Evolutionary conservation across 2,797 vertebrate genomes (phyloP).

Genomic region (Heterohyrax brucei): DNA sequence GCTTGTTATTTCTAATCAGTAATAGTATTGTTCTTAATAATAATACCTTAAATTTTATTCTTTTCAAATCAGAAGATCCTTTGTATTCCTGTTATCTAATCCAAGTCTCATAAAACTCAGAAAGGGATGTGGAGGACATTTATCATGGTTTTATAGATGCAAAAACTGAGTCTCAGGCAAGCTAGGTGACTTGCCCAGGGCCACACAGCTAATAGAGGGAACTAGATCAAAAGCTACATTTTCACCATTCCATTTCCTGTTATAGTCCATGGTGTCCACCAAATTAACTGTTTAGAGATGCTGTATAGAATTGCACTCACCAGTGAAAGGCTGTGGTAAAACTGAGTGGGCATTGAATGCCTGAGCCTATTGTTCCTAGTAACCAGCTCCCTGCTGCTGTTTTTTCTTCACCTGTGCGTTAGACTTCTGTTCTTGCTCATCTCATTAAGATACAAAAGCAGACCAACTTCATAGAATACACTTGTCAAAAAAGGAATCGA

Average conservation of each 20-base stretch:
- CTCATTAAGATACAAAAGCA: constrained; percentile 32
- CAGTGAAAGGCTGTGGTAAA: neutral
- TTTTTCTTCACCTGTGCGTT: constrained; percentile 26
- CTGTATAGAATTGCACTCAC: neutral
- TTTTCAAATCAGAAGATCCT: constrained; percentile 8
- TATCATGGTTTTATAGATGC: neutral
- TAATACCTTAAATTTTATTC: neutral
- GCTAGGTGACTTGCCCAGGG: neutral
- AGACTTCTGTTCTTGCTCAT: constrained; percentile 28
- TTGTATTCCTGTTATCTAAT: constrained; percentile 34
- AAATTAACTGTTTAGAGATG: neutral
- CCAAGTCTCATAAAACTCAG: neutral
- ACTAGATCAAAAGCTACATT: constrained; percentile 36
- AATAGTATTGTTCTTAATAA: neutral
- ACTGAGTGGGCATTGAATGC: neutral
- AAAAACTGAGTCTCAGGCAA: neutral
- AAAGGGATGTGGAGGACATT: constrained; percentile 2
- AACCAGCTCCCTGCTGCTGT: neutral
- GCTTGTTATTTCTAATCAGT: constrained; percentile 34
- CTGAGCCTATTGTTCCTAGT: neutral
- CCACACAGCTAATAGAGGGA: neutral
- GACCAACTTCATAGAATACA: neutral
- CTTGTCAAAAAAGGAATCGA: neutral
- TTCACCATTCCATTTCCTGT: neutral
- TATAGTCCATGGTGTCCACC: neutral